These are phyloP conservation scores for Amiota minor DNA, from an alignment of 2,888 invertebrate species.

Conservation along the genomic window DNA sequence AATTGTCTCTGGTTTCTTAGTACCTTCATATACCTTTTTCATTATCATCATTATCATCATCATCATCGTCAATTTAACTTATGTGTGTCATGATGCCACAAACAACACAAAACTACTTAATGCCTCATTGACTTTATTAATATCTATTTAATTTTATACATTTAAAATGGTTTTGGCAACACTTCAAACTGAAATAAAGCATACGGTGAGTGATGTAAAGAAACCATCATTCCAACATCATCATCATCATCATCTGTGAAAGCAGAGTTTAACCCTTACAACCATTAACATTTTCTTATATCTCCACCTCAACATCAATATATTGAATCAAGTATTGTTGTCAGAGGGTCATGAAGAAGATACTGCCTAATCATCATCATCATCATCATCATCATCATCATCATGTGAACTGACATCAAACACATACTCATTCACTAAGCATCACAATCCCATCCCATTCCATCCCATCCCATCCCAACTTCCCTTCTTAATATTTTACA, in stretches of 20 bases:
- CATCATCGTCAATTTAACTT: neutral
- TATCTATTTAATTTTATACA: constrained; percentile 25
- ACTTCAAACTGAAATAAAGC: constrained; percentile 17
- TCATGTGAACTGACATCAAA: neutral
- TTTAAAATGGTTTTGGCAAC: constrained; percentile 24
- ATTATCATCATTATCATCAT: neutral
- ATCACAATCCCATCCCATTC: no score
- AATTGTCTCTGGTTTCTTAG: neutral
- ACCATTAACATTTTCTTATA: neutral
- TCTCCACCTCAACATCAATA: no score
- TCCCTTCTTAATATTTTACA: neutral
- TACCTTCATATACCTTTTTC: neutral
- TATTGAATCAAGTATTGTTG: neutral
- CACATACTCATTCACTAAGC: no score
- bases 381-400: constrained; percentile 5
- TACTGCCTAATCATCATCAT: constrained; percentile 17
- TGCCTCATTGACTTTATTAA: constrained; percentile 11
- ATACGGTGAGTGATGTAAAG: neutral
- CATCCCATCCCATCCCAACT: neutral
- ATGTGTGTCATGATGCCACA: neutral
- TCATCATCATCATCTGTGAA: neutral
- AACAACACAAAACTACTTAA: neutral
- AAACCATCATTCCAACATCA: no score
- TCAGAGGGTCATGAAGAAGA: neutral
- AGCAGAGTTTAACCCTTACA: neutral